Base-by-base conservation (phyloP, 2,113 vertebrate genomes). In the Mobula birostris region DNA sequence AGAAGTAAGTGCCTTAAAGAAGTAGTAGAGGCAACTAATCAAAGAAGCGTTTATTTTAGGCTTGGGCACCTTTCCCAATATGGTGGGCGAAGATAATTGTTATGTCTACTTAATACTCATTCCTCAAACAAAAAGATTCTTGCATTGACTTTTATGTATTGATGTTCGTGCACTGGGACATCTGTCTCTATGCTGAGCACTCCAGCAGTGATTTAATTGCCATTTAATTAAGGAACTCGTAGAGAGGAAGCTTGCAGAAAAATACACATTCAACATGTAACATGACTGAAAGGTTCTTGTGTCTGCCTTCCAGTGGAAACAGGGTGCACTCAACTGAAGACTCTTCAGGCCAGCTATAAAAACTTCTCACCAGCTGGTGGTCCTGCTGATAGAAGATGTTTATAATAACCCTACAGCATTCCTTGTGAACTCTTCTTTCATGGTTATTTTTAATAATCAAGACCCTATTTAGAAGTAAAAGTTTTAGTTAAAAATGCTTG, bases 331-430 rank as follows among this genome's bases (percentile, higher is more conserved):
- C 36, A 93, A 56, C 68, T 32, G 19, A 15, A 36, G 68, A 92
- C 90, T 56, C 68, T 74, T 56, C 9, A 15, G 70, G 56, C 68
- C 90, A 74, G 91, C 91, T 93, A 93, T 56, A 93, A 74, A 93
- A 93, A 93, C 68, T 74, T 72, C 91, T 93, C 40, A 93, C 68
- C 91, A 93, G 91, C 91, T 93, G 91, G 91, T 93, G 91, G 91
- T 93, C 91, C 68, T 32, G 21, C 68, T 74, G 40, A 93, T 70
- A 48, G 91, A 93, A 93, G 68, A 27, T 93, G 91, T 93, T 93
- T 93, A 93, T 11, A 93, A 93, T 93, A 93, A 74, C 36, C 19
- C 70, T 56, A 70, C 36, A 15, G 36, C 14, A 6, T 29, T 76
- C 27, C 68, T 93, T 93, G 70, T 93, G 90, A 93, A 93, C 32